Evolutionary conservation across 2,797 vertebrate genomes (phyloP).

Genomic region (Poeciliopsis presidionis): DNA sequence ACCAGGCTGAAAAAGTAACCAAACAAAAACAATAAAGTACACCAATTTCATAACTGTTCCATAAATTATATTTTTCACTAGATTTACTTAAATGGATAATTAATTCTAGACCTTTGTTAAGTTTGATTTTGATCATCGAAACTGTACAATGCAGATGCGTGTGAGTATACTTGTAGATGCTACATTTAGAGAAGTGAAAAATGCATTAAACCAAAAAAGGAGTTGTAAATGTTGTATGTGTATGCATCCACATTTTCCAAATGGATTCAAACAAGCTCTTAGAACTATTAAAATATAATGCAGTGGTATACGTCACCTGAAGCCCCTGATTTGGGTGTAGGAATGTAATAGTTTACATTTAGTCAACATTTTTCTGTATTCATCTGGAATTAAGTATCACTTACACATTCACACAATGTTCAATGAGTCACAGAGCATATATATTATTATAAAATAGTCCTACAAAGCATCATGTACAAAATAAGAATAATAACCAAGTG

Average conservation of each 20-base stretch:
- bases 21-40: conserved; percentile 91
- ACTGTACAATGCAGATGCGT: conserved; percentile 70
- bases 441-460: no score
- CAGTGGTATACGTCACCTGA: conserved; percentile 15
- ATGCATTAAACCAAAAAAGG: background rate
- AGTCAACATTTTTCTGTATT: no score
- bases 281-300: conserved; percentile 33
- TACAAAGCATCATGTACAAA: no score
- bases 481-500: no score
- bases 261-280: conserved; percentile 20
- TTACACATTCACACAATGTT: no score
- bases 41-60: conserved; percentile 89
- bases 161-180: background rate
- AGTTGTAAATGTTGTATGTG: conserved; percentile 48
- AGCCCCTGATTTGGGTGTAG: no score
- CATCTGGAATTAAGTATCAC: no score
- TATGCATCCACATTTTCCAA: conserved; percentile 62
- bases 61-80: conserved; percentile 99
- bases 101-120: conserved; percentile 93
- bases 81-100: conserved; percentile 97
- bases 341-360: no score
- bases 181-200: background rate
- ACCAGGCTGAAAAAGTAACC: conserved; percentile 81
- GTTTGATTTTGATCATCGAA: conserved; percentile 85
- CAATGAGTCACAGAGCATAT: no score